phyloP scores from a whole-genome alignment of 2,797 vertebrate species.

The Thaleichthys pacificus region DNA sequence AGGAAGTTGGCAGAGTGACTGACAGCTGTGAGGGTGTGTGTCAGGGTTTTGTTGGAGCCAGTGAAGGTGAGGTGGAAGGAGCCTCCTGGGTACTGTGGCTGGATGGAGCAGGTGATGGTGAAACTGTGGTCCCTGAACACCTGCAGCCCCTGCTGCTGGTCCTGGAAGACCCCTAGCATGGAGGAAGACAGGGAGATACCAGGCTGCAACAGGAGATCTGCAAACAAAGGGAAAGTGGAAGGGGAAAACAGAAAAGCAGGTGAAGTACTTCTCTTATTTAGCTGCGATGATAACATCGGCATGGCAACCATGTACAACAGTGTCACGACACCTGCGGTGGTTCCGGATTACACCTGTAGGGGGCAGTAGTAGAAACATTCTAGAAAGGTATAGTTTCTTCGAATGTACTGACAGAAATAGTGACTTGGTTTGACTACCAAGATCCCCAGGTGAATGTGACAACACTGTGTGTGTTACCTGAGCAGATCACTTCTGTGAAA shows the following conservation, averaged over 20 bases:
- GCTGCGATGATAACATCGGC: neutral
- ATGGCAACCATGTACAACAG: neutral
- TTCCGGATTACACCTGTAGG: no score
- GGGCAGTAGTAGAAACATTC: neutral
- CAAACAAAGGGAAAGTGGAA: neutral
- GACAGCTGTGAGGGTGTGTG: neutral
- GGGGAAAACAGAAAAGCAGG: neutral
- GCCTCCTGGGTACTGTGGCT: conserved; percentile 20
- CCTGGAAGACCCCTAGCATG: neutral
- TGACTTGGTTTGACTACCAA: no score
- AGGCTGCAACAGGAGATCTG: conserved; percentile 15
- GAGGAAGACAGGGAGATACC: neutral
- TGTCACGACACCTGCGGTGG: no score
- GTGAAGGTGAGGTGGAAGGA: conserved; percentile 16
- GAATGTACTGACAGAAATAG: no score
- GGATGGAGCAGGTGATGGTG: neutral
- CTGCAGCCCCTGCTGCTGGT: neutral
- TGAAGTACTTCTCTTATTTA: neutral
- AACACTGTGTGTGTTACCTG: no score
- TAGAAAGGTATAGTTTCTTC: no score
- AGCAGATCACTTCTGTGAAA: no score
- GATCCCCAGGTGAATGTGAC: neutral
- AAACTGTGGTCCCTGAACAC: neutral
- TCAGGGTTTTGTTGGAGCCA: neutral
- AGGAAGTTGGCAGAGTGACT: neutral